Conservation (phyloP, 2,113 vertebrate genomes). For the Myrmecophaga tridactyla region DNA sequence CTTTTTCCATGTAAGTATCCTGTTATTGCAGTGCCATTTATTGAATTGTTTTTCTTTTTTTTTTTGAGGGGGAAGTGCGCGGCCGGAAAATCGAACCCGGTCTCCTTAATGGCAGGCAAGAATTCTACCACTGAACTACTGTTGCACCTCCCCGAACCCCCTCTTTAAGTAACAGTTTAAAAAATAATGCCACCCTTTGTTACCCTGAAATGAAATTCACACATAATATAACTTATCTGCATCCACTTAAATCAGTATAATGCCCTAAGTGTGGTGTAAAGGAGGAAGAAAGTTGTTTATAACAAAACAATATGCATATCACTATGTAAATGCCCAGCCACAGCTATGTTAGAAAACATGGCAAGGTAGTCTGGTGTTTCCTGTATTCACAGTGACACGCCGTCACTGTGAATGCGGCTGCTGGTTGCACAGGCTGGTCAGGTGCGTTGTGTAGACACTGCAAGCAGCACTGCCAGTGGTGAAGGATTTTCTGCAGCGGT, state of each 20-base stretch:
- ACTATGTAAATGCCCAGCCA: neutral
- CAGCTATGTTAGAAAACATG: neutral
- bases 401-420: neutral
- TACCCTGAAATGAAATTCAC: neutral
- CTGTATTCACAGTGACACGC: fast-evolving
- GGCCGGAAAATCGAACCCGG: too few species aligned
- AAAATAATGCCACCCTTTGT: neutral
- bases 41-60: too few species aligned
- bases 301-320: neutral
- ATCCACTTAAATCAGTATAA: neutral
- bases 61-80: too few species aligned
- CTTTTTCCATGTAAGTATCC: too few species aligned
- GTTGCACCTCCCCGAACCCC: too few species aligned
- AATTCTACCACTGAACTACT: too few species aligned
- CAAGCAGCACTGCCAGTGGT: too few species aligned
- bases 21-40: too few species aligned
- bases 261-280: neutral
- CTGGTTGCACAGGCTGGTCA: neutral
- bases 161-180: neutral
- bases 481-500: neutral
- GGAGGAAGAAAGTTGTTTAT: neutral
- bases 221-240: neutral
- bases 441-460: neutral
- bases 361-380: neutral
- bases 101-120: too few species aligned